Evolutionary conservation across 1,140 invertebrate genomes (phyloP), one percentile per base, ranked within the genome.

Genomic region (Cepaea nemoralis): DNA sequence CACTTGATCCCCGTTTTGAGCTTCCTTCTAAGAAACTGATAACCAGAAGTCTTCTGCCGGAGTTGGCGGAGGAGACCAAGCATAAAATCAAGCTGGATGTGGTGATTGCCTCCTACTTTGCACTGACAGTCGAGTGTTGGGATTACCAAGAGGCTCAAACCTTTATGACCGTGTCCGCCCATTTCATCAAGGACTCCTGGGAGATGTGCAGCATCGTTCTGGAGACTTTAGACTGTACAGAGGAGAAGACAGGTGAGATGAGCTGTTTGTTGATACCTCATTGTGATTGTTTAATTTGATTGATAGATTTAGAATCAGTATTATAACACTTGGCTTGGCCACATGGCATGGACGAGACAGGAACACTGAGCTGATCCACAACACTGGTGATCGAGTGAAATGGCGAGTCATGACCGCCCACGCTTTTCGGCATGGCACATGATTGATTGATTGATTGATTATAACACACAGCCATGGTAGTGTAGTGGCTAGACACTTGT

Each of bases 101-200:
- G 27, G 77, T 79, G 19, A 79, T 79, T 69, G 50, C 77, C 31
- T 79, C 77, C 8, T 80, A 55, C 35, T 80, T 80, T 67, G 67
- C 78, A 6, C 27, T 80, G 31, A 71, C 78, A 50, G 67, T 80
- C 0, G 78, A 80, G 35, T 35, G 67, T n/a, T 80, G 78, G 78
- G 59, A n/a, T 33, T 80, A 80, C 35, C 5, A 69, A 35, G 69
- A 73, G 14, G 24, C 67, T 14, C 78, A 80, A 31, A 22, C 1
- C 40, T 80, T 50, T 33, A 71, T 80, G 40, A 80, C 78, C 8
- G 5, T 80, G 37, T 50, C 67, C 33, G 78, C 78, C 31, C 78
- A 80, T 48, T 80, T 73, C 33, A 73, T 80, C 2, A 80, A 80
- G 39, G 78, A 80, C 35, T 71, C 66, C 22, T 80, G 78, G 78